Evolutionary conservation across 2,113 vertebrate species (phyloP).

Genomic region (Struthidea cinerea): DNA sequence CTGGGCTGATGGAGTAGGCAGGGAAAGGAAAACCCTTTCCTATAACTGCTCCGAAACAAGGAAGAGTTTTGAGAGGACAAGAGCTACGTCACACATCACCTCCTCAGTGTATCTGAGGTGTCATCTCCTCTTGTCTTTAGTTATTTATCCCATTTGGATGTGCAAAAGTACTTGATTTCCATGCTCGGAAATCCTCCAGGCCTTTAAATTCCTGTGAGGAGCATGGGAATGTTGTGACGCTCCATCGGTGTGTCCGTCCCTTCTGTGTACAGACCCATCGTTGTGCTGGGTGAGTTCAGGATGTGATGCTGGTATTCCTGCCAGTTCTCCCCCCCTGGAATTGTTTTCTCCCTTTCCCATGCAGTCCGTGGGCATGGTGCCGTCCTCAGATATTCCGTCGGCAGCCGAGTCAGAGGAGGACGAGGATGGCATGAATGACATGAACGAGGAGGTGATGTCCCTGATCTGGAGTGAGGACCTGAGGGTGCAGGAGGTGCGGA

Average conservation of each 20-base stretch:
- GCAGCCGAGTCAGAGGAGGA: slow-evolving; percentile 89
- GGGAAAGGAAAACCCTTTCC: neutral
- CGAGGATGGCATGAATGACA: slow-evolving; percentile 95
- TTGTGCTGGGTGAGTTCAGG: neutral
- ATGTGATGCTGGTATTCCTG: neutral
- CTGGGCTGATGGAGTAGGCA: neutral
- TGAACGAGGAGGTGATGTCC: slow-evolving; percentile 91
- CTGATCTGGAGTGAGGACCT: slow-evolving; percentile 96
- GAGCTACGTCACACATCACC: neutral
- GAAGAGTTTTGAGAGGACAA: neutral
- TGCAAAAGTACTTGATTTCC: neutral
- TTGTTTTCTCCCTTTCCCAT: neutral
- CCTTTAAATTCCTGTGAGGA: neutral
- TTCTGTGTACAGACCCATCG: neutral
- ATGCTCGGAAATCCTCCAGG: neutral
- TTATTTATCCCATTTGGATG: neutral
- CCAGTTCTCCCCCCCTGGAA: neutral
- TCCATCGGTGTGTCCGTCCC: accelerated
- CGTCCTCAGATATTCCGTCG: slow-evolving; percentile 82
- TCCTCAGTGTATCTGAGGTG: neutral
- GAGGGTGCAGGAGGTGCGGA: slow-evolving; percentile 90
- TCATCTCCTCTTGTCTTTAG: neutral
- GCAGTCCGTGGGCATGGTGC: slow-evolving; percentile 80
- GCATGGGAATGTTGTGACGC: neutral
- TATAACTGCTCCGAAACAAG: neutral